A percentile compares a stretch with the other conserved stretches of the same genome.
Evolutionary conservation across 2,888 invertebrate species (phyloP).

Genomic region (Sinodicranocentrus sp.): DNA sequence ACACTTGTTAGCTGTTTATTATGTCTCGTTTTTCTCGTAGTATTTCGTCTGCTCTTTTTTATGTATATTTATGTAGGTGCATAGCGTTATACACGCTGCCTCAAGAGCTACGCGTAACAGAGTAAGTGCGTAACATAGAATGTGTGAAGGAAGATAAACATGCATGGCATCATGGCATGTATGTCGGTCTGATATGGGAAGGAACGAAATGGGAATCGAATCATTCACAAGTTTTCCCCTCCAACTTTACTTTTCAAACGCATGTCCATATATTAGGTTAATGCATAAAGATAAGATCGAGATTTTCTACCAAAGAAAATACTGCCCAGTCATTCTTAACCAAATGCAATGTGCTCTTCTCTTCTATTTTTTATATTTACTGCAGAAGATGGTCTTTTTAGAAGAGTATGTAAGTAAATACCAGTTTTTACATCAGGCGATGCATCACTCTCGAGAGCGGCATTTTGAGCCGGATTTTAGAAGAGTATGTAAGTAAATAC

Average conservation of each 20-base stretch:
- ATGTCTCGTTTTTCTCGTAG: constrained; percentile 50
- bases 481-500: no score
- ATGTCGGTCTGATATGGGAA: not conserved
- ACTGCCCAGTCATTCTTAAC: not conserved
- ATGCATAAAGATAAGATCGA: not conserved
- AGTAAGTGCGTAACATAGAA: constrained; percentile 48
- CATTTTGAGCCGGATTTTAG: no score
- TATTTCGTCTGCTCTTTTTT: not conserved
- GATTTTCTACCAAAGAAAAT: constrained; percentile 1
- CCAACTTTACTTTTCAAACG: not conserved
- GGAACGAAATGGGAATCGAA: constrained; percentile 3
- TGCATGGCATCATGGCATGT: not conserved
- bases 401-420: no score
- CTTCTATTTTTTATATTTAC: no score
- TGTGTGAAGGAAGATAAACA: constrained; percentile 24
- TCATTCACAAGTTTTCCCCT: constrained; percentile 55
- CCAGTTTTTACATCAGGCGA: no score
- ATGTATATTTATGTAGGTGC: constrained; percentile 24
- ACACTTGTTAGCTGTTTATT: constrained; percentile 44
- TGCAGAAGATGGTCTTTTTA: no score
- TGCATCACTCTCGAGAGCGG: not conserved
- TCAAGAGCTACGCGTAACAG: constrained; percentile 36
- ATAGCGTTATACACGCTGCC: not conserved
- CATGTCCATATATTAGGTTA: no score
- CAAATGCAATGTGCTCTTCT: not conserved